Evolutionary conservation across 2,113 vertebrate species (phyloP).

Genomic region (Anoura caudifer): DNA sequence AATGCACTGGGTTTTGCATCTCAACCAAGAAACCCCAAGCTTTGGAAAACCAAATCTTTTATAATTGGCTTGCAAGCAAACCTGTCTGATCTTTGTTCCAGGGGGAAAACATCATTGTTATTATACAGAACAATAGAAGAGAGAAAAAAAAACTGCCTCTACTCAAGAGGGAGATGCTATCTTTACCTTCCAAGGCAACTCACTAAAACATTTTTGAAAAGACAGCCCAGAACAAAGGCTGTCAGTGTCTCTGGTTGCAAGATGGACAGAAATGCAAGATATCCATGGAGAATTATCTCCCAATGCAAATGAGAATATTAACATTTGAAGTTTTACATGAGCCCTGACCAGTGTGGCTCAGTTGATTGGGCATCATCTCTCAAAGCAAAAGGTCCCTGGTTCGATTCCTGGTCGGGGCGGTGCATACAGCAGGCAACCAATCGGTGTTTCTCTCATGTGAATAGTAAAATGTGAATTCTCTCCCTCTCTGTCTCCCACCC

Average conservation of each 20-base stretch:
- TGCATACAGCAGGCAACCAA: too few relatives aligned
- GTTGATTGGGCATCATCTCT: too few relatives aligned
- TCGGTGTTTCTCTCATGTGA: too few relatives aligned
- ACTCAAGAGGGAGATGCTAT: not conserved
- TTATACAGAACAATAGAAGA: not conserved
- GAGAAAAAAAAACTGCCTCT: not conserved
- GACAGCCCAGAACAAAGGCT: not conserved
- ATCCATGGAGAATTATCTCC: not conserved
- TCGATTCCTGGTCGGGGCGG: too few relatives aligned
- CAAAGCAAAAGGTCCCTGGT: too few relatives aligned
- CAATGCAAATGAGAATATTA: not conserved
- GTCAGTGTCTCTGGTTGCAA: not conserved
- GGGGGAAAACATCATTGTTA: not conserved
- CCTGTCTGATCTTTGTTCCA: not conserved
- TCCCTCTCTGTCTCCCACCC: too few relatives aligned
- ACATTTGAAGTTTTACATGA: not conserved
- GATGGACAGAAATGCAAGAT: not conserved
- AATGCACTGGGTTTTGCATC: not conserved
- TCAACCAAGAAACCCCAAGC: not conserved
- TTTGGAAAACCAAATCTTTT: not conserved
- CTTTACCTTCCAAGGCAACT: not conserved
- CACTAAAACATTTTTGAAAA: not conserved
- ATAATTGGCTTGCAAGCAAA: not conserved
- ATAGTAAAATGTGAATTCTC: too few relatives aligned
- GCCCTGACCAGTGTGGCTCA: too few relatives aligned